phyloP scores from a whole-genome alignment of 2,797 vertebrate genomes.

The Neosilurus mollespiculum region DNA sequence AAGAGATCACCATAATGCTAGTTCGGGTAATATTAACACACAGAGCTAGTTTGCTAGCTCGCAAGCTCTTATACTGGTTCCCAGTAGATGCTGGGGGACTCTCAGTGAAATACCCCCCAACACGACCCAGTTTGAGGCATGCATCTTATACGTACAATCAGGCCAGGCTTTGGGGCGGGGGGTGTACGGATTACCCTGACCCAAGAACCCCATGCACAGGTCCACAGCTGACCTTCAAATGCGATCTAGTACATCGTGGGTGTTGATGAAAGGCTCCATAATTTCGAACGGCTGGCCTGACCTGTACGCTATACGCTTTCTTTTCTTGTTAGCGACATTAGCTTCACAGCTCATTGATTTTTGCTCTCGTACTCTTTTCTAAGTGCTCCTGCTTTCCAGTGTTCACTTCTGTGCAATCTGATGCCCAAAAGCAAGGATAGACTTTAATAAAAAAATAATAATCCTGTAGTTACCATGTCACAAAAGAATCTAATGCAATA shows the following conservation, averaged over 20 bases:
- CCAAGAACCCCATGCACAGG: no score
- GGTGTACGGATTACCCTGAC: no score
- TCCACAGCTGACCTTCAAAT: no score
- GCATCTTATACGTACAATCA: no score
- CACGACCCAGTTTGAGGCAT: not conserved
- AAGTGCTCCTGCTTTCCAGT: not conserved
- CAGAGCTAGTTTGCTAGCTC: not conserved
- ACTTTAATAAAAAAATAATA: not conserved
- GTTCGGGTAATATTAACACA: not conserved
- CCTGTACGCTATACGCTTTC: not conserved
- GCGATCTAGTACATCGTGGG: no score
- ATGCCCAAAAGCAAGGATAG: not conserved
- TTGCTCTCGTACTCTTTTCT: not conserved
- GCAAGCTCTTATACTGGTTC: not conserved
- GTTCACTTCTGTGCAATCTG: not conserved
- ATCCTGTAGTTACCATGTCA: not conserved
- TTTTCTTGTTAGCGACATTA: not conserved
- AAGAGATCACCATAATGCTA: not conserved
- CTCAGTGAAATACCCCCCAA: not conserved
- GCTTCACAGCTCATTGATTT: not conserved
- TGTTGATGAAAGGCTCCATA: no score
- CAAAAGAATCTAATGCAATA: conserved; percentile 7
- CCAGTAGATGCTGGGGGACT: not conserved
- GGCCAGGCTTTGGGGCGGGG: no score
- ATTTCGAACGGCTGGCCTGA: not conserved